A percentile compares a stretch with the other conserved stretches of the same genome.
Evolutionary conservation across 2,888 invertebrate genomes (phyloP).

Genomic region (Tillus elongatus): DNA sequence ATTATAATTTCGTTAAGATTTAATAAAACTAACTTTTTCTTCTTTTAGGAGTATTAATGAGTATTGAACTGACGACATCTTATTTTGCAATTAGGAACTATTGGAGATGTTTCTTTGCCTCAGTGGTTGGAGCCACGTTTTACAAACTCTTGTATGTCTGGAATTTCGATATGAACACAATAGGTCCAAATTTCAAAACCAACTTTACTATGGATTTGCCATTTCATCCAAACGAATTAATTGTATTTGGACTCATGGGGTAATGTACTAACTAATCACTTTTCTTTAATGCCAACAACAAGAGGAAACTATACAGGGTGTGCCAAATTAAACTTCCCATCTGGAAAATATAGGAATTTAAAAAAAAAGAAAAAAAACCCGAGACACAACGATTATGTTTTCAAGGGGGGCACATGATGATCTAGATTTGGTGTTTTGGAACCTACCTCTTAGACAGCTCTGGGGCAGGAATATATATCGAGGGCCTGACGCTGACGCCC

Average conservation of each 20-base stretch:
- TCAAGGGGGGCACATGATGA: no score
- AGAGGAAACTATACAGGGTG: no score
- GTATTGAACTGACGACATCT: slow-evolving; percentile 96
- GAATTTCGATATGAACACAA: slow-evolving; percentile 85
- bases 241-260: slow-evolving; percentile 88
- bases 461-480: no score
- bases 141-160: slow-evolving; percentile 87
- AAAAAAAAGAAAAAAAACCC: no score
- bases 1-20: not conserved
- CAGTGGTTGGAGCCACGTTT: slow-evolving; percentile 91
- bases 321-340: no score
- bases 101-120: slow-evolving; percentile 96
- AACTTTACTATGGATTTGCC: slow-evolving; percentile 87
- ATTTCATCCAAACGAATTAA: slow-evolving; percentile 89
- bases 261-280: slow-evolving; percentile 39
- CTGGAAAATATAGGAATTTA: no score
- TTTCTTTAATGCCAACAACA: no score
- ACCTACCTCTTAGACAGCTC: no score
- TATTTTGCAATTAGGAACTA: slow-evolving; percentile 96
- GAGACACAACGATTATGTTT: no score
- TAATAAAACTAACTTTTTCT: not conserved
- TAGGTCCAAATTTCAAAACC: slow-evolving; percentile 87
- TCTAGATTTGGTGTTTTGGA: no score
- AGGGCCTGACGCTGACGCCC: no score
- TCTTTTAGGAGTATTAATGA: slow-evolving; percentile 83